A percentile compares a stretch with the other conserved stretches of the same genome.
Conservation (phyloP, 2,797 vertebrate species). For the Galago senegalensis region DNA sequence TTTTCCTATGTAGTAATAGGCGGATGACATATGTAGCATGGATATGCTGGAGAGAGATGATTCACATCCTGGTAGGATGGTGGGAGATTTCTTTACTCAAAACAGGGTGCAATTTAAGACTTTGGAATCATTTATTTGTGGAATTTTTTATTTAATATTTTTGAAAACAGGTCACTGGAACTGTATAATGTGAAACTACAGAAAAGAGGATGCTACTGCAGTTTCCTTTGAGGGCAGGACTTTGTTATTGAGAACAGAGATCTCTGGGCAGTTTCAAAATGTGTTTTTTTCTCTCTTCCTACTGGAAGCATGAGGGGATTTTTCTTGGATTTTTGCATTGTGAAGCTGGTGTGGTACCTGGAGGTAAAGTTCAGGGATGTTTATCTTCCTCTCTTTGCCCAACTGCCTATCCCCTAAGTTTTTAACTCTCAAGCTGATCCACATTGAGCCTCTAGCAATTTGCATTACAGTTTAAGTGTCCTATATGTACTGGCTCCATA, state of each 20-base stretch:
- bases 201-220: not conserved
- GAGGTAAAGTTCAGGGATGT: not conserved
- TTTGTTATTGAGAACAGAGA: not conserved
- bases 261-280: not conserved
- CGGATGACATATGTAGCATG: not conserved
- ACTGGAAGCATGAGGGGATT: not conserved
- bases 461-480: not conserved
- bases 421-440: not conserved
- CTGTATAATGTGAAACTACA: not conserved
- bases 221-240: not conserved
- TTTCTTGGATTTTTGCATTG: not conserved
- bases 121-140: not conserved
- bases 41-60: not conserved
- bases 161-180: not conserved
- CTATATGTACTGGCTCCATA: not conserved
- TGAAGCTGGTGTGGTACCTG: not conserved
- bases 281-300: not conserved
- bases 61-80: not conserved
- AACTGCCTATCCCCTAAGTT: not conserved
- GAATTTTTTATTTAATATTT: not conserved
- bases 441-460: not conserved
- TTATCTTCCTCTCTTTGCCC: too few species aligned
- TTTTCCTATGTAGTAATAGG: not conserved
- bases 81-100: not conserved
- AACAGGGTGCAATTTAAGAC: not conserved